Percentiles rank a stretch among this genome's conserved stretches.
phyloP scores from a whole-genome alignment of 2,888 invertebrate genomes.

The Eupithecia pulchellata region DNA sequence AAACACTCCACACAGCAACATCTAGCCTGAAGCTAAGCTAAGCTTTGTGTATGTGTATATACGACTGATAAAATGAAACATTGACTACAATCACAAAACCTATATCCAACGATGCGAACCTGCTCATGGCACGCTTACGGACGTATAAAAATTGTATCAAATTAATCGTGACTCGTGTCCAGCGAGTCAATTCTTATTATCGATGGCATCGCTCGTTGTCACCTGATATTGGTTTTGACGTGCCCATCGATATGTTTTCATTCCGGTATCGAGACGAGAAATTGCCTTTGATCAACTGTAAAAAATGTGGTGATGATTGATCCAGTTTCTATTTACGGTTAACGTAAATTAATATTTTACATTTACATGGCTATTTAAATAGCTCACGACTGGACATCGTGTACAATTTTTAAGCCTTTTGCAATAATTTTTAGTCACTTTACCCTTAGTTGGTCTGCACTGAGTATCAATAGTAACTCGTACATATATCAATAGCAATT shows the following conservation, averaged over 20 bases:
- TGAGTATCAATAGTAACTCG: neutral
- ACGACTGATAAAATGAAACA: conserved; percentile 31
- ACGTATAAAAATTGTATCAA: conserved; percentile 46
- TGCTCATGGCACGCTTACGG: conserved; percentile 41
- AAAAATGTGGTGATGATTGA: conserved; percentile 25
- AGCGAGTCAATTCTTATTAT: conserved; percentile 49
- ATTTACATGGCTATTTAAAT: neutral
- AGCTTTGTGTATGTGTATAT: no score
- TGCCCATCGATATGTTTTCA: conserved; percentile 53
- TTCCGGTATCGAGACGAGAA: conserved; percentile 48
- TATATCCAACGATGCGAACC: neutral
- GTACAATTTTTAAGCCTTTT: neutral
- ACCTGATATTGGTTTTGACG: conserved; percentile 53
- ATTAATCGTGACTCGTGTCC: conserved; percentile 50
- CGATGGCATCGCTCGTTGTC: conserved; percentile 50
- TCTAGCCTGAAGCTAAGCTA: no score
- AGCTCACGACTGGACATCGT: neutral
- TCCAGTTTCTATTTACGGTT: conserved; percentile 39
- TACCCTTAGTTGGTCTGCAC: neutral
- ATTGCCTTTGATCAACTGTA: conserved; percentile 32
- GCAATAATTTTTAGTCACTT: neutral
- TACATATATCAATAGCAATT: neutral
- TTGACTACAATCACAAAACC: neutral
- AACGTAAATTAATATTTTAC: conserved; percentile 52
- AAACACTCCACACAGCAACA: no score